These are phyloP conservation scores for Orestias chungarensis DNA, from an alignment of 2,797 vertebrate species.

Conservation along the genomic window DNA sequence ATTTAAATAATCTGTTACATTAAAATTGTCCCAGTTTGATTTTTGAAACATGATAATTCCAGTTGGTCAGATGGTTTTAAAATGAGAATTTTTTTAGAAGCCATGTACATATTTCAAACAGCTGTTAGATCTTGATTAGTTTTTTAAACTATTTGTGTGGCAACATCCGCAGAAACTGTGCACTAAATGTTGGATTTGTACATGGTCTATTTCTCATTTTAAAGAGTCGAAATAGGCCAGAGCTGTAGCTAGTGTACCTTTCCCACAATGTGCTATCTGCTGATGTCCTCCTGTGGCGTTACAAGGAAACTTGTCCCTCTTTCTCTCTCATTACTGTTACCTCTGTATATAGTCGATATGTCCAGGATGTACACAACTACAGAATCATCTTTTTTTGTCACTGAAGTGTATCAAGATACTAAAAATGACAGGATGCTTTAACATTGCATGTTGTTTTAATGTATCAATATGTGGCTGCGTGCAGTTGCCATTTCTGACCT, in stretches of 20 bases:
- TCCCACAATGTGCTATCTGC: slow-evolving; percentile 29
- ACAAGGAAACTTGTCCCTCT: slow-evolving; percentile 14
- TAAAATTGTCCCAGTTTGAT: too few relatives aligned
- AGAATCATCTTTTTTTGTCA: slow-evolving; percentile 21
- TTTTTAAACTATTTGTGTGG: neutral
- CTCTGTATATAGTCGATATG: slow-evolving; percentile 48
- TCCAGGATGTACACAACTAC: slow-evolving; percentile 33
- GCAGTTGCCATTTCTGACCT: slow-evolving; percentile 6
- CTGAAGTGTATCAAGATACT: neutral
- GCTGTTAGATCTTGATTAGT: neutral
- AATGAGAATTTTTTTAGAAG: neutral
- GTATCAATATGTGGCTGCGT: neutral
- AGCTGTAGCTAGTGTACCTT: slow-evolving; percentile 54
- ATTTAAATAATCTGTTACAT: neutral
- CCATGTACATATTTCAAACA: neutral
- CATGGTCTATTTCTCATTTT: slow-evolving; percentile 13
- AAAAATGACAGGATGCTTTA: slow-evolving; percentile 10
- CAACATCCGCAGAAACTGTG: slow-evolving; percentile 3
- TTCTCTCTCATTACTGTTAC: slow-evolving; percentile 39
- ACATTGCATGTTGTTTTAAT: slow-evolving; percentile 32
- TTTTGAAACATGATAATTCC: too few relatives aligned
- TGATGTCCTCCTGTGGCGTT: slow-evolving; percentile 46
- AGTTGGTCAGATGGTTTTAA: neutral
- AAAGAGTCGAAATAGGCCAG: slow-evolving; percentile 39
- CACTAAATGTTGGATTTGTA: slow-evolving; percentile 14